Percentiles rank a stretch among this genome's conserved stretches.
These are phyloP conservation scores for Hyposoter didymator DNA, from an alignment of 2,888 invertebrate species.

Conservation along the genomic window DNA sequence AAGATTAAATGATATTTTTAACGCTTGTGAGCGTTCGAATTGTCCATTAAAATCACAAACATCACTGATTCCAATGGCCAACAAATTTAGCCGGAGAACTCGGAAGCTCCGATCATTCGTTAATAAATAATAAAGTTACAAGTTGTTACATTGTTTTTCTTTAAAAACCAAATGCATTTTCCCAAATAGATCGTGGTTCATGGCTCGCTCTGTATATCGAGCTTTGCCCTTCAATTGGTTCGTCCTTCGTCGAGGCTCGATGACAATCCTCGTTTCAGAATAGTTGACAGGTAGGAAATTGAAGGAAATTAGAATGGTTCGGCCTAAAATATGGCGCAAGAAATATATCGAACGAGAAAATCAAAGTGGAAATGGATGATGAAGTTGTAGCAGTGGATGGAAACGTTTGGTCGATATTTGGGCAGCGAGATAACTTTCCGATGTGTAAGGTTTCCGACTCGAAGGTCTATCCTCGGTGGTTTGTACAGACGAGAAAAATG, in stretches of 20 bases:
- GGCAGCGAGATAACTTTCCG: background rate
- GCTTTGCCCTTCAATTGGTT: slow-evolving; percentile 21
- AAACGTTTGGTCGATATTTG: background rate
- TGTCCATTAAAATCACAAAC: slow-evolving; percentile 3
- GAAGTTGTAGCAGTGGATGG: background rate
- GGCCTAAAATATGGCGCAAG: slow-evolving; percentile 32
- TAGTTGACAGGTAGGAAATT: slow-evolving; percentile 61
- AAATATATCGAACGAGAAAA: slow-evolving; percentile 37
- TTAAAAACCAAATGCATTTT: background rate
- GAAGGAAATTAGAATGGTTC: slow-evolving; percentile 67
- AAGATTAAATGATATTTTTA: slow-evolving; percentile 8
- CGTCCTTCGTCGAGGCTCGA: slow-evolving; percentile 32
- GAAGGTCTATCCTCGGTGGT: background rate
- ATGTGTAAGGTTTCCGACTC: background rate
- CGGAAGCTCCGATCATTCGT: background rate
- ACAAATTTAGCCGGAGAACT: background rate
- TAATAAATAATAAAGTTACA: background rate
- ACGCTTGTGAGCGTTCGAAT: slow-evolving; percentile 5
- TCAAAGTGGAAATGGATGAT: background rate
- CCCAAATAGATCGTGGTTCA: background rate
- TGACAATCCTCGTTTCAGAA: slow-evolving; percentile 54
- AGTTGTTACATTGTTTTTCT: background rate
- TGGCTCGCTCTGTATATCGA: background rate
- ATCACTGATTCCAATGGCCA: slow-evolving; percentile 18
- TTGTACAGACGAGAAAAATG: background rate